Evolutionary conservation across 2,797 vertebrate genomes (phyloP).

Genomic region (Podargus strigoides): DNA sequence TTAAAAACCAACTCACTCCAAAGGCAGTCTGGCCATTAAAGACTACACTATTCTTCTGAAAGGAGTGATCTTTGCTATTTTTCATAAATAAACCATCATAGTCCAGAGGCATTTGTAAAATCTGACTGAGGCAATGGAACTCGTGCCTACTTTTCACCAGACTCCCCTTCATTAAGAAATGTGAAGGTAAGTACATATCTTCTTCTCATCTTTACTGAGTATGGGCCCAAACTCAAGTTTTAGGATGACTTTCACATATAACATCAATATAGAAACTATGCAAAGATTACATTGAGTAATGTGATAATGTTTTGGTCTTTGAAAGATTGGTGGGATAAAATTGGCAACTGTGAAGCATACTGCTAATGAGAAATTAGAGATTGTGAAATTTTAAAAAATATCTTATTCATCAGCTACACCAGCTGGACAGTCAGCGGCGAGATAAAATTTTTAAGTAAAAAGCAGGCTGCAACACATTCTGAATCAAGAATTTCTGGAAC

Average conservation of each 20-base stretch:
- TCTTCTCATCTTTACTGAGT: neutral
- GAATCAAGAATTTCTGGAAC: neutral
- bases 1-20: neutral
- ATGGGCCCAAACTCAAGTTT: neutral
- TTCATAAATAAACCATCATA: neutral
- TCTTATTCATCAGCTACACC: neutral
- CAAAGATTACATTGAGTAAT: neutral
- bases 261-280: neutral
- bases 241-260: neutral
- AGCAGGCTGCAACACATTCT: slow-evolving; percentile 4
- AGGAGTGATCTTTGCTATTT: neutral
- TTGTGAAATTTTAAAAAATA: neutral
- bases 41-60: neutral
- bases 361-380: neutral
- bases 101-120: neutral
- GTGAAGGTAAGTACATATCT: neutral
- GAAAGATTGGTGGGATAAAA: neutral
- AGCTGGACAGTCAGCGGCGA: neutral
- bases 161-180: neutral
- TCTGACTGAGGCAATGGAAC: neutral
- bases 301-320: neutral
- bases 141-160: neutral
- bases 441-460: neutral
- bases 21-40: neutral
- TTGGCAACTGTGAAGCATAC: neutral